Conservation (phyloP, 1,140 invertebrate genomes). For the Tetramorium parvispinum region DNA sequence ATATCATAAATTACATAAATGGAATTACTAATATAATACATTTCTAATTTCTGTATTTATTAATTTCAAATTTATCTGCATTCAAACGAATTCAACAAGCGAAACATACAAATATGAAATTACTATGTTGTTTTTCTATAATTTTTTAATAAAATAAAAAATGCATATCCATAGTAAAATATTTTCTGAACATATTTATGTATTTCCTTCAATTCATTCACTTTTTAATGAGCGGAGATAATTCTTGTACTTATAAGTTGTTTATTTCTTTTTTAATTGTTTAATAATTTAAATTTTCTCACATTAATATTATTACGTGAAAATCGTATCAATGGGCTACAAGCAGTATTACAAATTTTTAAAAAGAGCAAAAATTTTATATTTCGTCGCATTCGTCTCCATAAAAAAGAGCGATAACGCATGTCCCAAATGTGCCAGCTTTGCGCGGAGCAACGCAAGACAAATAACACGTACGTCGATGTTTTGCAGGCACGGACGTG, state of each 20-base stretch:
- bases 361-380: not conserved
- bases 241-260: not conserved
- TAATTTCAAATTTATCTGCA: not conserved
- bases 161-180: not conserved
- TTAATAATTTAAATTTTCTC: not conserved
- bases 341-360: not conserved
- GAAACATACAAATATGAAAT: not conserved
- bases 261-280: not conserved
- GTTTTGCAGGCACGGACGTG: slow-evolving; percentile 78
- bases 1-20: not conserved
- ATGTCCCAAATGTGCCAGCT: slow-evolving; percentile 19
- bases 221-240: not conserved
- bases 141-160: not conserved
- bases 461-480: slow-evolving; percentile 61
- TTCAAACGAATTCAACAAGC: not conserved
- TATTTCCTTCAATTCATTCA: not conserved
- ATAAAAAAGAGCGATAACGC: slow-evolving; percentile 1
- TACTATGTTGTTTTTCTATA: not conserved
- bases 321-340: not conserved
- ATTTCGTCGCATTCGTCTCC: not conserved
- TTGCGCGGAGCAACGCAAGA: not conserved
- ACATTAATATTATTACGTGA: not conserved
- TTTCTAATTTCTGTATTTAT: not conserved
- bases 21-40: not conserved
- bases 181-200: not conserved